Evolutionary conservation across 2,113 vertebrate genomes (phyloP), one percentile per base, ranked within the genome.

Genomic region (Mesocricetus auratus): DNA sequence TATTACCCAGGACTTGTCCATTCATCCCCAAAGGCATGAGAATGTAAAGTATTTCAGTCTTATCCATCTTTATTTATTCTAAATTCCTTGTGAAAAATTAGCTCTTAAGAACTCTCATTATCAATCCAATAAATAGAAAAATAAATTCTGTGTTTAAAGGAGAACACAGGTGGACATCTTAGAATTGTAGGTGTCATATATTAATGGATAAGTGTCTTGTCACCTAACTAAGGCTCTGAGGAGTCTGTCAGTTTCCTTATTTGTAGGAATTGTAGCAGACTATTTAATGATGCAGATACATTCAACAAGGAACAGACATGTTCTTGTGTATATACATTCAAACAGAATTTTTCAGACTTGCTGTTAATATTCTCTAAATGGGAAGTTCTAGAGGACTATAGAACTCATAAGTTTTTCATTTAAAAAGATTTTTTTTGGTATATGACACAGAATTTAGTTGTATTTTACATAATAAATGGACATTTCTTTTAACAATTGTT

Each of bases 301-400:
- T 96, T 77, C 66, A 64, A 71, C 10, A 94, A 97, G 66, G 90
- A 36, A 89, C 79, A 94, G 82, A 86, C 22, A 53, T 78, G 12
- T 96, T n/a, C 56, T 92, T 83, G 68, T 10, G 62, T 94, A 86
- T 62, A 93, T 75, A 85, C 64, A 89, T 64, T n/a, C 68, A 64
- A 53, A 17, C 71, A 22, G 68, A 96, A 87, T 91, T 79, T 81
- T 91, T 73, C 31, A 86, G 21, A 56, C 9, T 64, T 21, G 66
- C 17, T 86, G 26, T 90, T 66, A 86, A 16, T 68, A 29, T 58
- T 22, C 31, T 87, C 26, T 89, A 71, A 69, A 89, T 79, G 21
- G 5, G 64, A 88, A 90, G 36, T 78, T 42, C 21, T 68, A 73
- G 7, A n/a, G 79, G 93, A 92, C 9, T 0, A 69, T 8, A 86